Base-by-base conservation (phyloP, 1,140 invertebrate species). In the Aporrectodea caliginosa region DNA sequence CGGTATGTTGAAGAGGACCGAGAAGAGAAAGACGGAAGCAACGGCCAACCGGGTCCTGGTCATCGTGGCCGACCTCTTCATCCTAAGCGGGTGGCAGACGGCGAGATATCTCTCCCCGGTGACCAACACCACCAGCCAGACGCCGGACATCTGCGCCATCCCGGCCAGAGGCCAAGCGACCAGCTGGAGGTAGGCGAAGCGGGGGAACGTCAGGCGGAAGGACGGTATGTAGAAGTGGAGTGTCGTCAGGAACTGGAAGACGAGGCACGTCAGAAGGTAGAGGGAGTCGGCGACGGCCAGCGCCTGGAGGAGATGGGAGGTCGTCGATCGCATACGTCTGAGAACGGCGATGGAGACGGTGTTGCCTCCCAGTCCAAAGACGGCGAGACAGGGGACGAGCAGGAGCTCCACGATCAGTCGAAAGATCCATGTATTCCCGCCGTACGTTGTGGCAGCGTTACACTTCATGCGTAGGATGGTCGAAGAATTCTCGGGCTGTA, bases 71-170 rank as follows among this genome's bases (percentile, higher is more conserved):
- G 92, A 90, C 58, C 91, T 90, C 87, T 92, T 92, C 30, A 93
- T 92, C 81, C 91, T 90, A 84, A 94, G 91, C 31, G 93, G 93
- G 88, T 93, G 91, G 81, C 92, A 92, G 12, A 94, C 92, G 33
- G 92, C 93, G 73, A 94, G 92, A 88, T 93, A 94, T 71, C 93
- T 87, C 87, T 94, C 93, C 78, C 93, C 90, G 1, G 93, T 94
- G 85, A 94, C 94, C 58, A 92, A 91, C 1, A 93, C 92, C 33
- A 92, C 93, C 73, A 94, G 87, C 92, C 93, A 93, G 58, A 93
- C 92, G 30, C 92, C 84, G 22, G 43, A 12, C 43, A 58, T 73
- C 43, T 58, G 43, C 43, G 70, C 70, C 2, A 72, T 32, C 32
- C 70, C 32, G 2, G 31, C 70, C 6, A 32, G 6, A 2, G 70